Percentiles rank a stretch among this genome's conserved stretches.
Evolutionary conservation across 2,113 vertebrate genomes (phyloP).

Genomic region (Psilopogon haemacephalus): DNA sequence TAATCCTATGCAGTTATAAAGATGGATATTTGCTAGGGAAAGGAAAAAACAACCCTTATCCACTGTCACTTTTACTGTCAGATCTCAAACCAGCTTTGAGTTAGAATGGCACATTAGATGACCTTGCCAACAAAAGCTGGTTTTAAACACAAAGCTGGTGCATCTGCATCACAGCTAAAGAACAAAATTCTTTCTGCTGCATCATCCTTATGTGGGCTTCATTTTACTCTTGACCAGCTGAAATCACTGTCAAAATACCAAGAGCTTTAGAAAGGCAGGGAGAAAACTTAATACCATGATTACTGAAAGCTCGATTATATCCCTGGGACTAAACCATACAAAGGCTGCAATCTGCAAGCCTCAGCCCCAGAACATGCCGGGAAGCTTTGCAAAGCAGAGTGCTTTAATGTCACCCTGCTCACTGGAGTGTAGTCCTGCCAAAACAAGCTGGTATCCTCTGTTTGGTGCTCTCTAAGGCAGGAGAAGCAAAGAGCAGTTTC

Average conservation of each 20-base stretch:
- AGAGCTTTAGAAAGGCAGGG: constrained; percentile 44
- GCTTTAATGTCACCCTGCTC: constrained; percentile 51
- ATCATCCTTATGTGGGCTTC: constrained; percentile 22
- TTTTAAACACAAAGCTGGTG: constrained; percentile 43
- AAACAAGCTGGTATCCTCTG: constrained; percentile 16
- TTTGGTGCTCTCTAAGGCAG: constrained; percentile 3
- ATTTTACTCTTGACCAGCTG: constrained; percentile 8
- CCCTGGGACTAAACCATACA: constrained; percentile 29
- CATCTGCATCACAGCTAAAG: neutral
- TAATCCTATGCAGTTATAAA: constrained; percentile 11
- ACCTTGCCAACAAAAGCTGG: constrained; percentile 34
- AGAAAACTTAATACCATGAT: constrained; percentile 18
- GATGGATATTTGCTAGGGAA: neutral
- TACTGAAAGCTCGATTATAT: constrained; percentile 43
- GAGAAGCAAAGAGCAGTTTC: constrained; percentile 6
- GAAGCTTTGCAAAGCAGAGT: constrained; percentile 51
- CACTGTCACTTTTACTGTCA: neutral
- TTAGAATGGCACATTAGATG: constrained; percentile 1
- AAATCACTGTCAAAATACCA: constrained; percentile 30
- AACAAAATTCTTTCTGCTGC: constrained; percentile 32
- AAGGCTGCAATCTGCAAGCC: constrained; percentile 40
- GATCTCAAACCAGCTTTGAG: neutral
- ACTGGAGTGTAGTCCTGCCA: constrained; percentile 27
- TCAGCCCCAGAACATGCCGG: constrained; percentile 40
- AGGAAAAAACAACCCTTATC: neutral